Evolutionary conservation across 2,113 vertebrate genomes (phyloP), one percentile per base, ranked within the genome.

Genomic region (Solea senegalensis): DNA sequence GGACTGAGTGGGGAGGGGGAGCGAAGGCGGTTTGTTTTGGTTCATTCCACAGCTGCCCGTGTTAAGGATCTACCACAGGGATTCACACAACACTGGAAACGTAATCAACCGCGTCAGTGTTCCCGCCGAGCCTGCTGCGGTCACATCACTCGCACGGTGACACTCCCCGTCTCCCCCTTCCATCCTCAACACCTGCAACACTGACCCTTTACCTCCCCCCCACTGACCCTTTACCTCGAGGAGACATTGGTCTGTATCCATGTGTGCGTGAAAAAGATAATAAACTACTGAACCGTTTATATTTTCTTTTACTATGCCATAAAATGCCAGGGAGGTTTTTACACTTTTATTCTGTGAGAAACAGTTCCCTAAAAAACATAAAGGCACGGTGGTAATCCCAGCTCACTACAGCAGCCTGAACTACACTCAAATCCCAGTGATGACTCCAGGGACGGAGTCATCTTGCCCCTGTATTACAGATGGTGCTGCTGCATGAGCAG

Each of bases 21-120:
- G 14, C 28, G 65, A 51, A 53, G 28, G 34, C 3, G 27, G 45
- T 54, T 69, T 81, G 78, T 82, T 79, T 66, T 50, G 74, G 62
- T 76, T 4, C 56, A 53, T 85, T 73, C 54, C 68, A 41, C 83
- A 89, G 79, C 82, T 87, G 87, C 65, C 74, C 7, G 34, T 41
- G 64, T 81, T 74, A 67, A 48, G 60, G 55, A 88, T 63, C 86
- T 27, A 64, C 83, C 76, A 52, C 5, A 6, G 71, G 80, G 87
- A 87, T 85, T 89, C 84, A 86, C 81, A 90, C 81, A 70, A 69
- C 72, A 41, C 61, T 80, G 78, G 72, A 59, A 78, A 76, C 4
- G 55, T 78, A 89, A 90, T 84, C 76, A 81, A 15, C 59, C 78
- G 58, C 72, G 72, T 67, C 85, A 72, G 73, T 60, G 81, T 77